phyloP scores from a whole-genome alignment of 2,888 invertebrate genomes.

The Zhuqinia jingwanae region DNA sequence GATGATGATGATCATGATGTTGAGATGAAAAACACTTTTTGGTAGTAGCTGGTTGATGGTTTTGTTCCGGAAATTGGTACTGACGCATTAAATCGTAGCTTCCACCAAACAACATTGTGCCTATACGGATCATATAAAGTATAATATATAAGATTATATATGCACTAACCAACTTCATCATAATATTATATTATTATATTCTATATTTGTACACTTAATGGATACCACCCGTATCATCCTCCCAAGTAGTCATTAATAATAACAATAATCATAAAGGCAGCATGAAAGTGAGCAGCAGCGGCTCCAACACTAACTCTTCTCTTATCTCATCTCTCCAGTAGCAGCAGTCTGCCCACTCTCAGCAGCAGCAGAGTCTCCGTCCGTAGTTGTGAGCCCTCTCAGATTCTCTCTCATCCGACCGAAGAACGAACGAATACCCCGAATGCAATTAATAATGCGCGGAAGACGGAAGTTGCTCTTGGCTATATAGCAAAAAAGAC shows the following conservation, averaged over 20 bases:
- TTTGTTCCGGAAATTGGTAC: slow-evolving; percentile 67
- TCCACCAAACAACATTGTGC: slow-evolving; percentile 18
- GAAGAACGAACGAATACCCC: slow-evolving; percentile 10
- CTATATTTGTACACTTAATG: neutral
- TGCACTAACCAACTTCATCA: neutral
- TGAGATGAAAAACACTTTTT: slow-evolving; percentile 41
- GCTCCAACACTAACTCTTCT: slow-evolving; percentile 41
- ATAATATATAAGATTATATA: neutral
- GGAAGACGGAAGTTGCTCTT: slow-evolving; percentile 60
- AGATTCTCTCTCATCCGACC: neutral
- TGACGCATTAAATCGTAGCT: slow-evolving; percentile 62
- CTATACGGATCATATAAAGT: neutral
- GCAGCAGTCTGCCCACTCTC: slow-evolving; percentile 20
- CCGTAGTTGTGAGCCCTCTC: neutral
- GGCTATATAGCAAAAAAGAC: slow-evolving; percentile 35
- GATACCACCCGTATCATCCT: slow-evolving; percentile 33
- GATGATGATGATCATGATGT: neutral
- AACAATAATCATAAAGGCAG: slow-evolving; percentile 46
- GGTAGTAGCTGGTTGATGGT: slow-evolving; percentile 57
- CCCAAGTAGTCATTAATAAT: slow-evolving; percentile 48
- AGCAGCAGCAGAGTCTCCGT: slow-evolving; percentile 24
- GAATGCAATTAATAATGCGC: slow-evolving; percentile 52
- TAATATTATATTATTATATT: neutral
- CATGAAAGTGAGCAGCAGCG: slow-evolving; percentile 42
- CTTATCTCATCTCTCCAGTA: slow-evolving; percentile 50